Conservation (phyloP, 2,113 vertebrate genomes). For the Ptilonorhynchus violaceus region DNA sequence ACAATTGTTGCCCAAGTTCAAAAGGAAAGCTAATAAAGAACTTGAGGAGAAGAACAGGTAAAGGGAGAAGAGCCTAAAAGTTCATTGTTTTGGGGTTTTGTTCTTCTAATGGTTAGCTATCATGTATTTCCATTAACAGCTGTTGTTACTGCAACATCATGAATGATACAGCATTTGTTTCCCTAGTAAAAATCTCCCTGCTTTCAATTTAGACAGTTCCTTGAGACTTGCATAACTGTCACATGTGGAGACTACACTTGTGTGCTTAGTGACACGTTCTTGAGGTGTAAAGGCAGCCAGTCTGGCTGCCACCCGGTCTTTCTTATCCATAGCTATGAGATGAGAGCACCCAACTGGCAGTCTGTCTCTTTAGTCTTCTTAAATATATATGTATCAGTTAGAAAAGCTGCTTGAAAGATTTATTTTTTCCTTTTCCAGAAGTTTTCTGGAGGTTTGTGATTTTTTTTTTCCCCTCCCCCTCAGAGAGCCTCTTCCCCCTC, state of each 20-base stretch:
- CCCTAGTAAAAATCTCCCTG: neutral
- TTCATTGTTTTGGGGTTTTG: rapidly evolving
- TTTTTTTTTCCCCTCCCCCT: no score
- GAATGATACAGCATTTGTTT: neutral
- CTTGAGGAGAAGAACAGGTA: slow-evolving; percentile 98
- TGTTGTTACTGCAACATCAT: neutral
- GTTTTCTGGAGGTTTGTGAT: neutral
- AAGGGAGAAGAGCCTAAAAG: neutral
- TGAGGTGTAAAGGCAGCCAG: slow-evolving; percentile 14
- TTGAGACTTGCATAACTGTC: neutral
- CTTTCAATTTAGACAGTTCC: neutral
- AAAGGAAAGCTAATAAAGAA: slow-evolving; percentile 98
- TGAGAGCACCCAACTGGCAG: neutral
- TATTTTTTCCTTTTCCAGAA: neutral
- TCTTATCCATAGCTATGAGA: neutral
- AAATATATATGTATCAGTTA: neutral
- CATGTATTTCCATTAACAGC: neutral
- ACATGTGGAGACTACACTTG: neutral
- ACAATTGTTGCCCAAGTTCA: slow-evolving; percentile 96
- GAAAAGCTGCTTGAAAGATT: neutral
- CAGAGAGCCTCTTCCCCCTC: neutral
- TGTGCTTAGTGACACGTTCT: neutral
- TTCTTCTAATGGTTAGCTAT: neutral
- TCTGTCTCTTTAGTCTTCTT: neutral
- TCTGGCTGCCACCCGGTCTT: neutral